Percentiles rank a stretch among this genome's conserved stretches.
Conservation (phyloP, 2,888 invertebrate species). For the Brenthis daphne region DNA sequence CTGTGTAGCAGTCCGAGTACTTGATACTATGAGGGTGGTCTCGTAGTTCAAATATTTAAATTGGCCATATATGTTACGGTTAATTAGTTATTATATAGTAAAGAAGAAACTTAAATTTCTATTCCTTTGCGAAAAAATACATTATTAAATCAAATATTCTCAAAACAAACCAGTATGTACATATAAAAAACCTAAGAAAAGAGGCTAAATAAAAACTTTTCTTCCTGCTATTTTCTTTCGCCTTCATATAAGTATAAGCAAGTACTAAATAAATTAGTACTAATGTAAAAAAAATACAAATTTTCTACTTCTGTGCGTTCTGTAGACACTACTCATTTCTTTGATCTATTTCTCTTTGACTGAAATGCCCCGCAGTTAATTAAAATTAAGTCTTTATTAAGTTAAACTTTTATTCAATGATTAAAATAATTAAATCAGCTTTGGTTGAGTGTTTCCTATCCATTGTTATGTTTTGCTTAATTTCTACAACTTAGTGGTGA, state of each 20-base stretch:
- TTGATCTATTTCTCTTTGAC: constrained; percentile 32
- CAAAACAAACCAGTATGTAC: no score
- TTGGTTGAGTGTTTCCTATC: constrained; percentile 10
- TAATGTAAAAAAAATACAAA: constrained; percentile 1
- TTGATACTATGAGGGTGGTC: no score
- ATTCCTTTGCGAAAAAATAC: no score
- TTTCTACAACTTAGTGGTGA: neutral
- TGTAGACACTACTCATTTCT: constrained; percentile 24
- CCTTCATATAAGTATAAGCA: neutral
- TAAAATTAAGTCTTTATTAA: constrained; percentile 28
- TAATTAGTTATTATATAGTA: no score
- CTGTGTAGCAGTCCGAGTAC: no score
- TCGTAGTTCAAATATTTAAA: no score
- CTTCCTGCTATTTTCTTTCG: neutral
- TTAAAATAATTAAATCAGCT: constrained; percentile 29
- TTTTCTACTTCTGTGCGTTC: constrained; percentile 2
- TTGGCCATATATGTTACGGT: no score
- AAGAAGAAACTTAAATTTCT: no score
- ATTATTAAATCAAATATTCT: no score
- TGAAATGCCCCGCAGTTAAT: constrained; percentile 26
- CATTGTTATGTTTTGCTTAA: constrained; percentile 12
- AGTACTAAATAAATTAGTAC: neutral
- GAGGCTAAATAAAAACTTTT: no score
- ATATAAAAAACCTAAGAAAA: no score
- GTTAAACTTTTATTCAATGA: constrained; percentile 25